Percentiles rank a stretch among this genome's conserved stretches.
Evolutionary conservation across 2,113 vertebrate species (phyloP).

Genomic region (Xenopus borealis): DNA sequence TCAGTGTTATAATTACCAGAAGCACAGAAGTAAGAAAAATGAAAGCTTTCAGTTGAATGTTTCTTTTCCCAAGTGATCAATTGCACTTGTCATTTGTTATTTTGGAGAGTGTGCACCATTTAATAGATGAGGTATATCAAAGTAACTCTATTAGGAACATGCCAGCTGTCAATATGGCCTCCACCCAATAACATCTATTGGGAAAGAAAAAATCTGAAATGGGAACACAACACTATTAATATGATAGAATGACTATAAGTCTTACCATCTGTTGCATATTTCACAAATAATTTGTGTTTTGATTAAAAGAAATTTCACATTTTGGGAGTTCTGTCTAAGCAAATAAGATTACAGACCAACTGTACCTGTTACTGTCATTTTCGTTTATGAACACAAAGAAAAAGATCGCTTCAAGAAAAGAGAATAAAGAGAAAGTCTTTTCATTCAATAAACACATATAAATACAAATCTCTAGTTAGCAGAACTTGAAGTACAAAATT

Average conservation of each 20-base stretch:
- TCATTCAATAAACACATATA: no score
- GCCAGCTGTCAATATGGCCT: conserved; percentile 75
- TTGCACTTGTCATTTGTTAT: conserved; percentile 73
- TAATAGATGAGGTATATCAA: conserved; percentile 78
- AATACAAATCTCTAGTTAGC: no score
- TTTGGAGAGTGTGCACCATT: conserved; percentile 68
- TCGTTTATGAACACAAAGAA: not conserved
- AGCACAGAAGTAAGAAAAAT: conserved; percentile 42
- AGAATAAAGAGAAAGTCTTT: no score
- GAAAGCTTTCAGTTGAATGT: conserved; percentile 60
- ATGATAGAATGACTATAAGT: conserved; percentile 70
- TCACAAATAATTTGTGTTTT: conserved; percentile 65
- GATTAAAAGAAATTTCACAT: conserved; percentile 47
- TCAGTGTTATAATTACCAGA: no score
- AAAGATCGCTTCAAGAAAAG: no score
- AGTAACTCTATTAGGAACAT: conserved; percentile 68
- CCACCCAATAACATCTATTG: conserved; percentile 65
- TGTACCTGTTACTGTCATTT: not conserved
- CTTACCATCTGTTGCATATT: conserved; percentile 72
- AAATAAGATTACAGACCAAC: not conserved
- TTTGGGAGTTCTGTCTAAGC: conserved; percentile 3
- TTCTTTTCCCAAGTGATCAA: conserved; percentile 69
- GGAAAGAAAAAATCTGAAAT: conserved; percentile 66
- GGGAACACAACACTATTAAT: conserved; percentile 65
- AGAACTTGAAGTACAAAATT: no score